Conservation (phyloP, 2,113 vertebrate genomes). For the Furnarius figulus region DNA sequence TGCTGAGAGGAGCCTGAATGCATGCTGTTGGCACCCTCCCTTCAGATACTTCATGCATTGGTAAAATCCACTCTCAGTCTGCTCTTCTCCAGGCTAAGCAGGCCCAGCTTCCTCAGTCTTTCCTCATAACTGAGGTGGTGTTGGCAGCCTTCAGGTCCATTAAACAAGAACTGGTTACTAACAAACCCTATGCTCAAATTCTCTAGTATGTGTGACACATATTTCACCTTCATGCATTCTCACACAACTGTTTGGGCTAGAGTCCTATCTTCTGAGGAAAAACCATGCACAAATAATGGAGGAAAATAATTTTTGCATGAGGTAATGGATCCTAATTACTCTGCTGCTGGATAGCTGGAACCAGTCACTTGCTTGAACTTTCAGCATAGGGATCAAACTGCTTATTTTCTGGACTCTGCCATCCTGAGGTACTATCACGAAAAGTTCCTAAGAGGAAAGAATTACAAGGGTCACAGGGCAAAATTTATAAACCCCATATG, state of each 20-base stretch:
- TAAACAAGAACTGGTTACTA: not conserved
- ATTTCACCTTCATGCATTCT: not conserved
- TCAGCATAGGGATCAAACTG: not conserved
- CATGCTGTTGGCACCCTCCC: not conserved
- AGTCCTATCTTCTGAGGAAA: not conserved
- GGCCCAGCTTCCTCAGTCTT: not conserved
- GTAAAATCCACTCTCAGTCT: not conserved
- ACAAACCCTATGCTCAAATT: not conserved
- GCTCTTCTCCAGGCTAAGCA: not conserved
- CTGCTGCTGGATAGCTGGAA: not conserved
- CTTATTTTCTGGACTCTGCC: not conserved
- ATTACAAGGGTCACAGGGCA: not conserved
- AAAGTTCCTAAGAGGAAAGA: not conserved
- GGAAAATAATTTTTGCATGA: not conserved
- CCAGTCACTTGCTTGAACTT: not conserved
- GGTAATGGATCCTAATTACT: not conserved
- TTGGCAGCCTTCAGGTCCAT: not conserved
- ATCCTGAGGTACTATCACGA: not conserved
- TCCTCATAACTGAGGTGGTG: not conserved
- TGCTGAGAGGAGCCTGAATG: not conserved
- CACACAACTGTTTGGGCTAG: not conserved
- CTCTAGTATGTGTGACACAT: not conserved
- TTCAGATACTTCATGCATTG: not conserved
- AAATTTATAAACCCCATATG: not conserved
- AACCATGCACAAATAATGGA: not conserved